These are phyloP conservation scores for Epinephelus fuscoguttatus DNA, from an alignment of 2,113 vertebrate genomes.

Conservation along the genomic window DNA sequence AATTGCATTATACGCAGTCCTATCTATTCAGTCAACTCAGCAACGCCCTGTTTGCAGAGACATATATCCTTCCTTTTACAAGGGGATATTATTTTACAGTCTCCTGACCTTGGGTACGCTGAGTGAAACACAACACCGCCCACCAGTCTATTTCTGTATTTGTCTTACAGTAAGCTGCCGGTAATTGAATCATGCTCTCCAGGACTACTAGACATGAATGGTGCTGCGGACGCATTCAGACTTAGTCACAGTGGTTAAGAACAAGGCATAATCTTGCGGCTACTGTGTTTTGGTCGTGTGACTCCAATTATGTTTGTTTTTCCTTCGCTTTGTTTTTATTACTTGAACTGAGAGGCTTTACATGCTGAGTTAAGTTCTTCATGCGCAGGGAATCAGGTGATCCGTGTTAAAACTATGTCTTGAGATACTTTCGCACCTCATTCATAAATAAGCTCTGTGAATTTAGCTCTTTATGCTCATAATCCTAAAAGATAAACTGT, in stretches of 20 bases:
- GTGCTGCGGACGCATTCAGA: constrained; percentile 59
- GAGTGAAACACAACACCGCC: constrained; percentile 83
- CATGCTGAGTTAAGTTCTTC: background rate
- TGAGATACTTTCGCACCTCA: constrained; percentile 7
- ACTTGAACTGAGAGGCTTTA: constrained; percentile 33
- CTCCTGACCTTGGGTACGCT: constrained; percentile 85
- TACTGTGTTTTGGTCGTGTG: constrained; percentile 49
- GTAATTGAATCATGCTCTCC: constrained; percentile 75
- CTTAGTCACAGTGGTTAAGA: constrained; percentile 61
- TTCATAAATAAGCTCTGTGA: constrained; percentile 32
- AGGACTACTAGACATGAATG: constrained; percentile 68
- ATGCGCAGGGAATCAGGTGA: constrained; percentile 42
- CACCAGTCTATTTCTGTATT: constrained; percentile 82
- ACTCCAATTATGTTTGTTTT: constrained; percentile 59
- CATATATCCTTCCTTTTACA: constrained; percentile 74
- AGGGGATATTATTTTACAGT: constrained; percentile 79
- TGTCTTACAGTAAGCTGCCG: constrained; percentile 82
- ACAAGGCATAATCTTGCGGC: constrained; percentile 55
- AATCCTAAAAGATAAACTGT: constrained; percentile 22
- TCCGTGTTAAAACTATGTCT: constrained; percentile 27
- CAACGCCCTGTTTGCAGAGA: constrained; percentile 74
- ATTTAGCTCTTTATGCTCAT: constrained; percentile 20
- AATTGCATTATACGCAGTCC: constrained; percentile 42
- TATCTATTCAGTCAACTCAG: constrained; percentile 64
- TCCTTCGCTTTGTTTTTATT: constrained; percentile 47